Evolutionary conservation across 2,797 vertebrate species (phyloP), one percentile per base, ranked within the genome.

Genomic region (Helicolenus hilgendorfi): DNA sequence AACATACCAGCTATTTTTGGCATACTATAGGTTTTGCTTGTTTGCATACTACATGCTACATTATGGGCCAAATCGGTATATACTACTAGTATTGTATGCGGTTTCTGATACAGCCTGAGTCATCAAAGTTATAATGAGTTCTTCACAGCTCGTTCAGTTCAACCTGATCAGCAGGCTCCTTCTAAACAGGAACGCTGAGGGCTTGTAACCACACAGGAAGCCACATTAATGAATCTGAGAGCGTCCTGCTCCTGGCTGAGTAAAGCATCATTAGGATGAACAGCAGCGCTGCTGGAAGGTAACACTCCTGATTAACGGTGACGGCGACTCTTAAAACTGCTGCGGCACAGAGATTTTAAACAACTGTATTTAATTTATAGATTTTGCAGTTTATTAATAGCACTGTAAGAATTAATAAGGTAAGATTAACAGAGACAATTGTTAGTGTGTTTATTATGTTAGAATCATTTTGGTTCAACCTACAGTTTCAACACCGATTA

Each of bases 381-480:
- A 45, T 78, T 24, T 22, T 4, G 26, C 3, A 60, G n/a, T 18
- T 45, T 7, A 24, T 36, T 20, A 0, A 33, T 3, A 7, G 33
- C 26, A n/a, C 20, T 8, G 27, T 55, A 5, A 38, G 8, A 33
- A 80, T 27, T 26, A 72, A 35, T 0, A 4, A 2, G 35, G 11
- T 1, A 18, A 53, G 20, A 65, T 77, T 5, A 80, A 76, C 29
- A 24, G 18, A 63, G 13, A 64, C 35, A 9, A 71, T 69, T 33
- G 69, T 95, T 96, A 94, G 94, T 94, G 92, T 96, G 68, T 97
- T 97, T 97, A 97, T 96, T 96, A 84, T 56, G 62, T 88, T 79
- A 81, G 85, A 91, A 95, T 93, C 59, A 81, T 81, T 36, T 70
- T 69, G 75, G 77, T 87, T 76, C 36, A 77, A 85, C 56, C 69